Percentiles rank a stretch among this genome's conserved stretches.
Evolutionary conservation across 2,113 vertebrate genomes (phyloP).

Genomic region (Nannobrachium achirus): DNA sequence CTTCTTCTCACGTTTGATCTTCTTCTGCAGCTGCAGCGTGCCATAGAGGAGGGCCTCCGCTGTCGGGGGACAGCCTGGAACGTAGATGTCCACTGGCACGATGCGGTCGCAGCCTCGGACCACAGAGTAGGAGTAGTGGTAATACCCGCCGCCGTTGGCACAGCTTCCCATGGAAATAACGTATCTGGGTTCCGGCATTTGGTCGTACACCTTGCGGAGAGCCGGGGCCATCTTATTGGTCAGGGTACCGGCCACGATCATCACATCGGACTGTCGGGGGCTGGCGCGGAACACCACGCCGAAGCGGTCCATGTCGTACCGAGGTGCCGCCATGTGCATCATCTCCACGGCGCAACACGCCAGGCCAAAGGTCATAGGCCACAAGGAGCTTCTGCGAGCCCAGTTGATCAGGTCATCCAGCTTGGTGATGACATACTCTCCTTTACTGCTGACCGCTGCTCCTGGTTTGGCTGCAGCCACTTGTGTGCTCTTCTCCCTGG

Average conservation of each 20-base stretch:
- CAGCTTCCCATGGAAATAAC: slow-evolving; percentile 86
- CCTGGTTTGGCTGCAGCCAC: slow-evolving; percentile 64
- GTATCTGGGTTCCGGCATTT: slow-evolving; percentile 89
- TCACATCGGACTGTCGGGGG: slow-evolving; percentile 86
- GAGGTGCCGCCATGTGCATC: slow-evolving; percentile 91
- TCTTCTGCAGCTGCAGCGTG: neutral
- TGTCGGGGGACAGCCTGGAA: neutral
- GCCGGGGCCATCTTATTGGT: slow-evolving; percentile 91
- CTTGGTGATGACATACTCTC: slow-evolving; percentile 84
- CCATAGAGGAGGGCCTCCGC: neutral
- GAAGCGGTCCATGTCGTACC: slow-evolving; percentile 90
- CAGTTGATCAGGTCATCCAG: slow-evolving; percentile 89
- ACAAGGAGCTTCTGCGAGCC: slow-evolving; percentile 86
- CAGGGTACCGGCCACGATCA: slow-evolving; percentile 89
- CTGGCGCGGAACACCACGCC: slow-evolving; percentile 89
- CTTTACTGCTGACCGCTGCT: slow-evolving; percentile 72
- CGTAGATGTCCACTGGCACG: neutral
- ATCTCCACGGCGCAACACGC: slow-evolving; percentile 90
- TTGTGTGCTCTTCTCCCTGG: slow-evolving; percentile 66
- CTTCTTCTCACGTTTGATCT: neutral
- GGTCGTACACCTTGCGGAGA: slow-evolving; percentile 89
- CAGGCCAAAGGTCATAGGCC: slow-evolving; percentile 91
- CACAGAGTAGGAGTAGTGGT: neutral
- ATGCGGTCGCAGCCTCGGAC: neutral
- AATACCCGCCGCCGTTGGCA: neutral